These are phyloP conservation scores for Cartodere bifasciata DNA, from an alignment of 2,888 invertebrate species.

Conservation along the genomic window DNA sequence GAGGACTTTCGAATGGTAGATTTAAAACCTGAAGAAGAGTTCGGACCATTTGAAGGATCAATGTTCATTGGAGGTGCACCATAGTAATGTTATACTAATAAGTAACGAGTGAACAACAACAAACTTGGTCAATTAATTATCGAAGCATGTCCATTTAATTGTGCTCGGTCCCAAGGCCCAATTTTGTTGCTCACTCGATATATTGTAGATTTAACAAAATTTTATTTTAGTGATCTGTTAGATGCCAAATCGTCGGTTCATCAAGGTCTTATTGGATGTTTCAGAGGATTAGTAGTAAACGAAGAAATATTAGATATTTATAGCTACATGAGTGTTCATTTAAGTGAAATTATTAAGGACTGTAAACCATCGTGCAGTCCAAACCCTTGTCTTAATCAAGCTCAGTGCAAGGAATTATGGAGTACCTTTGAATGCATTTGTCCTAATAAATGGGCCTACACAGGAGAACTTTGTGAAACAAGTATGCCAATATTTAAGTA, in stretches of 20 bases:
- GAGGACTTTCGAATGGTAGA: constrained; percentile 82
- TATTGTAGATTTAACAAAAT: constrained; percentile 12
- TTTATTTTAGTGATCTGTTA: constrained; percentile 53
- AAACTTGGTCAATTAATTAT: too few relatives aligned
- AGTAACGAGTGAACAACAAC: too few relatives aligned
- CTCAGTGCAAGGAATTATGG: constrained; percentile 83
- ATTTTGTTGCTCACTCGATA: neutral
- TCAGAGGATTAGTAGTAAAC: constrained; percentile 83
- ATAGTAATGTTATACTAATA: constrained; percentile 44
- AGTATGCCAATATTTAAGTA: constrained; percentile 46
- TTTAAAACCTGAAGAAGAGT: constrained; percentile 71
- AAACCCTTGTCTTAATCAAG: constrained; percentile 86
- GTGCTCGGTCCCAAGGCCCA: constrained; percentile 5
- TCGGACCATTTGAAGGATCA: constrained; percentile 85
- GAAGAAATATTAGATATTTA: constrained; percentile 84
- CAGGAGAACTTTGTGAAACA: constrained; percentile 79
- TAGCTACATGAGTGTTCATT: constrained; percentile 83
- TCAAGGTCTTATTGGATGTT: constrained; percentile 87
- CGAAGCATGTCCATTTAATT: too few relatives aligned
- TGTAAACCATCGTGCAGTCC: constrained; percentile 91
- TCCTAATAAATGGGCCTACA: constrained; percentile 85
- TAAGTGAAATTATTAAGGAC: constrained; percentile 83
- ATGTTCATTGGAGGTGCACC: constrained; percentile 91
- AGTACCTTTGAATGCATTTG: constrained; percentile 87
- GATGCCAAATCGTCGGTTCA: constrained; percentile 67